A percentile compares a stretch with the other conserved stretches of the same genome.
Conservation (phyloP, 2,888 invertebrate genomes). For the Drosophila anomalata region DNA sequence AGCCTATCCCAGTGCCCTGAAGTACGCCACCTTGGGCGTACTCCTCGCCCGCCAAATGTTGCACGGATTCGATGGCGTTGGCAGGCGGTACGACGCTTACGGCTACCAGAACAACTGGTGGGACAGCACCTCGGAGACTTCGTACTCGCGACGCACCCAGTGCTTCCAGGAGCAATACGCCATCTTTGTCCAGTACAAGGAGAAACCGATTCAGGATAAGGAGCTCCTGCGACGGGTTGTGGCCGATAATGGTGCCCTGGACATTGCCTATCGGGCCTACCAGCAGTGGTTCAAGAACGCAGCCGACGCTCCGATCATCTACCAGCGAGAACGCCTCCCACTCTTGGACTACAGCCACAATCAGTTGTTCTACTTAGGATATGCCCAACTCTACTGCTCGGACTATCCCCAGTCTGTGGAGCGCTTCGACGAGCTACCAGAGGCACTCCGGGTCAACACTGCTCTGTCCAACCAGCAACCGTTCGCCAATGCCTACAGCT, state of each 20-base stretch:
- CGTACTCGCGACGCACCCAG: slow-evolving; percentile 66
- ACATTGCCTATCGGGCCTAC: slow-evolving; percentile 80
- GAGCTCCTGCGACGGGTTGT: slow-evolving; percentile 64
- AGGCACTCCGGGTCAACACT: slow-evolving; percentile 74
- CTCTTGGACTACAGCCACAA: slow-evolving; percentile 70
- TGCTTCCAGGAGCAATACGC: slow-evolving; percentile 79
- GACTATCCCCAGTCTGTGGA: slow-evolving; percentile 71
- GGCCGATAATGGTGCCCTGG: slow-evolving; percentile 80
- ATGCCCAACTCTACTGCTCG: slow-evolving; percentile 80
- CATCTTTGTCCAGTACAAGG: slow-evolving; percentile 64
- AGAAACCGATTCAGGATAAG: slow-evolving; percentile 62
- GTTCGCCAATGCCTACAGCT: slow-evolving; percentile 74
- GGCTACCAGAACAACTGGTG: slow-evolving; percentile 80
- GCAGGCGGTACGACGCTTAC: slow-evolving; percentile 75
- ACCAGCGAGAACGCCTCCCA: slow-evolving; percentile 71
- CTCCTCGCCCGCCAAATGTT: slow-evolving; percentile 80
- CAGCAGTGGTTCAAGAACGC: slow-evolving; percentile 77
- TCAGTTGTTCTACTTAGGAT: slow-evolving; percentile 80
- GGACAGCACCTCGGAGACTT: slow-evolving; percentile 68
- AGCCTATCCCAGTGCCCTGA: slow-evolving; percentile 77
- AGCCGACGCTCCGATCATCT: slow-evolving; percentile 57
- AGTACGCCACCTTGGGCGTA: slow-evolving; percentile 78
- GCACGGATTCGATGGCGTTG: slow-evolving; percentile 79
- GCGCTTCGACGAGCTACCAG: slow-evolving; percentile 70
- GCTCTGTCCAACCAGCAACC: slow-evolving; percentile 77